Percentiles rank a stretch among this genome's conserved stretches.
phyloP scores from a whole-genome alignment of 2,113 vertebrate genomes.

The Dascyllus trimaculatus region DNA sequence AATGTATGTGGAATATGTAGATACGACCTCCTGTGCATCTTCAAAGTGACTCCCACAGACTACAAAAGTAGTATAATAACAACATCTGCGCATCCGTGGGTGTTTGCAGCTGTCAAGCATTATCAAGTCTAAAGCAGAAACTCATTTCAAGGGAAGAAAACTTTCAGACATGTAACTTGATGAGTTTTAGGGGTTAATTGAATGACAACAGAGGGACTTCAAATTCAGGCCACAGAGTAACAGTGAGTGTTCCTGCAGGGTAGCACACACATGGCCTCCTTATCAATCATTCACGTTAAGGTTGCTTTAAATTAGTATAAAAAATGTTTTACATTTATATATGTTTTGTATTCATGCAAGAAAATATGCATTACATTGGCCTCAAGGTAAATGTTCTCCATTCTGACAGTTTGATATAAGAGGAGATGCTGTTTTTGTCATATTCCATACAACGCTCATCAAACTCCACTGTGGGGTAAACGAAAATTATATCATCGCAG shows the following conservation, averaged over 20 bases:
- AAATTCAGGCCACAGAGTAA: too few relatives aligned
- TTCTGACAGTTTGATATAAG: constrained; percentile 13
- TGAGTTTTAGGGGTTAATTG: too few relatives aligned
- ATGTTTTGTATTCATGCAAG: constrained; percentile 17
- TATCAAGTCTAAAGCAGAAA: too few relatives aligned
- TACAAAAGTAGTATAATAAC: too few relatives aligned
- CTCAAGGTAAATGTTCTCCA: constrained; percentile 19
- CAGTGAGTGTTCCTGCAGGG: neutral
- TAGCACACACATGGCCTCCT: neutral
- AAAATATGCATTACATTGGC: constrained; percentile 15
- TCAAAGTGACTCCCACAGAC: too few relatives aligned
- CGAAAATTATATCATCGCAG: constrained; percentile 1
- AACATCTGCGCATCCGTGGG: too few relatives aligned
- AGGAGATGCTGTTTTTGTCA: neutral
- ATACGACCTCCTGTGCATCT: too few relatives aligned
- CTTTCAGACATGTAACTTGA: too few relatives aligned
- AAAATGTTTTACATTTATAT: neutral
- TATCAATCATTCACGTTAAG: constrained; percentile 14
- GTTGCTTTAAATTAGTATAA: constrained; percentile 7
- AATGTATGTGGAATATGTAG: too few relatives aligned
- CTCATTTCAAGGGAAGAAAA: too few relatives aligned
- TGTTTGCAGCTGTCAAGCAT: too few relatives aligned
- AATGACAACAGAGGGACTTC: too few relatives aligned
- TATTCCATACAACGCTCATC: neutral
- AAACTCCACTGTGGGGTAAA: constrained; percentile 17